Percentiles rank a stretch among this genome's conserved stretches.
Conservation (phyloP, 2,113 vertebrate genomes). For the Bostrychus sinensis region DNA sequence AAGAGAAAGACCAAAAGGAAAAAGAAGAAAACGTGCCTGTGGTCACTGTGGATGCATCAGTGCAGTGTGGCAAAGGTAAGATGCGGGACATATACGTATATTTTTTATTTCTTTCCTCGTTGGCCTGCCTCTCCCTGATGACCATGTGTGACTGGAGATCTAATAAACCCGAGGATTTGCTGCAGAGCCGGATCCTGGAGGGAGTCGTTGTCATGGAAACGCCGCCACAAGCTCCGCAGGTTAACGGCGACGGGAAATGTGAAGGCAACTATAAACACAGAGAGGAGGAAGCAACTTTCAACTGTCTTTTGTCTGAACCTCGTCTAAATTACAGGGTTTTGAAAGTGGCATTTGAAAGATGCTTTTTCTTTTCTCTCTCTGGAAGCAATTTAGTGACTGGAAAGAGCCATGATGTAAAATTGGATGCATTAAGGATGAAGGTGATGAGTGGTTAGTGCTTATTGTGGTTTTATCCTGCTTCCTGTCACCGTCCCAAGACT, state of each 20-base stretch:
- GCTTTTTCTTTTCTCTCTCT: no score
- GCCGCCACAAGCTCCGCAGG: constrained; percentile 66
- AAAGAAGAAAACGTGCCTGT: no score
- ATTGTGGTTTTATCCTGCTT: no score
- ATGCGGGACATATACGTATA: no score
- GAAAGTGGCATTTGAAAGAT: no score
- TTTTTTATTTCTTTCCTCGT: background rate
- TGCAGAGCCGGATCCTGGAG: constrained; percentile 67
- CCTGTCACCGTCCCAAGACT: no score
- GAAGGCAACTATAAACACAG: constrained; percentile 39
- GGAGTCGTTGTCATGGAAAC: constrained; percentile 69
- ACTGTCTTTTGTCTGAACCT: background rate
- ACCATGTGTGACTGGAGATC: constrained; percentile 74
- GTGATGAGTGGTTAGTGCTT: no score
- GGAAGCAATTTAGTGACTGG: no score
- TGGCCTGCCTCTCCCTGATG: constrained; percentile 64
- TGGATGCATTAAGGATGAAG: no score
- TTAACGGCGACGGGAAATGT: constrained; percentile 67
- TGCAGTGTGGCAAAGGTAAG: background rate
- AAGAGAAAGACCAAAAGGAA: no score
- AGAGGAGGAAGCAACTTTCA: constrained; percentile 41
- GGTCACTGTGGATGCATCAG: background rate
- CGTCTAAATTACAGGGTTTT: no score
- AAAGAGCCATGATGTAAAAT: no score
- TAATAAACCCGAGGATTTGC: constrained; percentile 72